Evolutionary conservation across 2,888 invertebrate genomes (phyloP).

Genomic region (Neria commutata): DNA sequence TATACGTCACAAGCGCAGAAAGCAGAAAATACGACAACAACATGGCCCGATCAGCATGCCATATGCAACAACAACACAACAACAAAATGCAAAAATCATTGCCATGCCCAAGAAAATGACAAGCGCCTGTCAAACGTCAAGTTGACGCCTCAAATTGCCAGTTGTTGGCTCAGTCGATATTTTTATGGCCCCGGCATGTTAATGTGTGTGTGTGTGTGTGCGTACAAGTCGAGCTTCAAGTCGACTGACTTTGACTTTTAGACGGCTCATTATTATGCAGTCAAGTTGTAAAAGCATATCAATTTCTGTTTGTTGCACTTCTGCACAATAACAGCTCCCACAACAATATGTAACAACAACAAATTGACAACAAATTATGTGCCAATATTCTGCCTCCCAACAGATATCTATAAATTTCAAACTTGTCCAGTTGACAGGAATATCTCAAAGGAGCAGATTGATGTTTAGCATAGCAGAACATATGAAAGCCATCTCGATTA

Average conservation of each 20-base stretch:
- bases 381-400: not conserved
- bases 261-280: slow-evolving; percentile 37
- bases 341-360: no score
- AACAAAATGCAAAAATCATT: slow-evolving; percentile 23
- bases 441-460: no score
- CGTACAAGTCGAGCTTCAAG: not conserved
- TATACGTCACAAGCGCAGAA: not conserved
- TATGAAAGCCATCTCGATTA: no score
- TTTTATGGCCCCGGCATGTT: no score
- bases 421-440: no score
- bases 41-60: slow-evolving; percentile 1
- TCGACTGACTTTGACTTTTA: not conserved
- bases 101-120: not conserved
- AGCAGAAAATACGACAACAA: not conserved
- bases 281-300: slow-evolving; percentile 32
- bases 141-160: slow-evolving; percentile 31
- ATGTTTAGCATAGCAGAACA: no score
- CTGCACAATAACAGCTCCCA: slow-evolving; percentile 11
- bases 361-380: slow-evolving; percentile 49
- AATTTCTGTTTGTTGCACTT: slow-evolving; percentile 24
- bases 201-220: not conserved
- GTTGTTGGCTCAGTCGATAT: no score
- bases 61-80: not conserved
- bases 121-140: slow-evolving; percentile 26
- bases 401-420: no score